Evolutionary conservation across 2,888 invertebrate genomes (phyloP).

Genomic region (Panopea generosa): DNA sequence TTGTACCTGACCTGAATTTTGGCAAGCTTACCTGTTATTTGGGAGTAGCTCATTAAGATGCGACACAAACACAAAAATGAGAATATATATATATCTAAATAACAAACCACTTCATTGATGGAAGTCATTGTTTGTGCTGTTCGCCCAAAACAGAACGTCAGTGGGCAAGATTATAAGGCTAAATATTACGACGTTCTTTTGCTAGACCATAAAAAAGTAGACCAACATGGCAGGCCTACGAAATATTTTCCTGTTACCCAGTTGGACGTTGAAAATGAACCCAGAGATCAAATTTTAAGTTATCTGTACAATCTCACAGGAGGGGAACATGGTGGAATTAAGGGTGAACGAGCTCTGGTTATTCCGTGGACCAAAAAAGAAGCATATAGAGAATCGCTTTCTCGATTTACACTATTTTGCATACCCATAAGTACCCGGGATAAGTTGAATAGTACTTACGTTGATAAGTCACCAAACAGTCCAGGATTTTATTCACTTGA

Average conservation of each 20-base stretch:
- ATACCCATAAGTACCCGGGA: constrained; percentile 78
- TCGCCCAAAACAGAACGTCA: constrained; percentile 74
- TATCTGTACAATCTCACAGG: constrained; percentile 77
- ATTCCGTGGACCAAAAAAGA: constrained; percentile 69
- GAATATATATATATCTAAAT: too few relatives aligned
- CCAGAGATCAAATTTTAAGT: constrained; percentile 75
- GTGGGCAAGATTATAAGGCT: constrained; percentile 73
- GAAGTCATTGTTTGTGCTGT: constrained; percentile 80
- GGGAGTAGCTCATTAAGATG: too few relatives aligned
- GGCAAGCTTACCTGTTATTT: too few relatives aligned
- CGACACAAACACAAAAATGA: too few relatives aligned
- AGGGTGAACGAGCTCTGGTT: constrained; percentile 79
- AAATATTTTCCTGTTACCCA: constrained; percentile 79
- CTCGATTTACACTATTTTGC: constrained; percentile 78
- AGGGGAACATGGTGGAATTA: constrained; percentile 76
- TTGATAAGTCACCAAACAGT: constrained; percentile 73
- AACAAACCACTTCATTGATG: constrained; percentile 58
- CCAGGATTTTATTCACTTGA: constrained; percentile 81
- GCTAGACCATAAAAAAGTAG: constrained; percentile 74
- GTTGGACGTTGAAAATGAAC: constrained; percentile 75
- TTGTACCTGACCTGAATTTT: too few relatives aligned
- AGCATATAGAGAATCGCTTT: constrained; percentile 69
- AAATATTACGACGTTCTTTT: constrained; percentile 80
- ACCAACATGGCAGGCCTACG: constrained; percentile 63
- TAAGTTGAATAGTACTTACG: constrained; percentile 74